Conservation (phyloP, 2,888 invertebrate genomes). For the Oscheius onirici region DNA sequence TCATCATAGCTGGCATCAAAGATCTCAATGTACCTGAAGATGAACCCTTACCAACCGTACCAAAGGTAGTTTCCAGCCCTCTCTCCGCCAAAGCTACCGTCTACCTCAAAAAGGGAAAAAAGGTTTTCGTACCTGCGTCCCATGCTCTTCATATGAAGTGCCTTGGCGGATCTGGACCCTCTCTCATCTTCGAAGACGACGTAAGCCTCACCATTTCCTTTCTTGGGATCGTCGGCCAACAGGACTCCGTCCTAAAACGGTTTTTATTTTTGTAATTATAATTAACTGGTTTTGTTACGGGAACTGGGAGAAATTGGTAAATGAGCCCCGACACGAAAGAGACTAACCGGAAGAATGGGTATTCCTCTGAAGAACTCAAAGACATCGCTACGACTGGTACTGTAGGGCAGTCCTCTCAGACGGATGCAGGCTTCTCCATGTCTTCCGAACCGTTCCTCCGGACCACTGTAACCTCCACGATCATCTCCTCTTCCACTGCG, state of each 20-base stretch:
- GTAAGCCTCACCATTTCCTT: slow-evolving; percentile 42
- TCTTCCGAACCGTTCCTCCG: slow-evolving; percentile 14
- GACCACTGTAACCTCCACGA: not conserved
- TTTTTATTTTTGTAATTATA: not conserved
- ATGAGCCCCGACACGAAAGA: no score
- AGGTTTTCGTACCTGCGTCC: slow-evolving; percentile 37
- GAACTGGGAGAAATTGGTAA: not conserved
- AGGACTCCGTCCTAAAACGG: slow-evolving; percentile 47
- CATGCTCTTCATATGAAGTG: slow-evolving; percentile 51
- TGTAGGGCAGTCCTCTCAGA: slow-evolving; percentile 48
- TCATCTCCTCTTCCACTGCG: not conserved
- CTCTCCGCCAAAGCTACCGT: not conserved
- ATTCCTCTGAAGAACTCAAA: slow-evolving; percentile 46
- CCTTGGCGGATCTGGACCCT: slow-evolving; percentile 39
- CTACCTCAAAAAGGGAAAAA: not conserved
- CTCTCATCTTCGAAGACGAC: slow-evolving; percentile 44
- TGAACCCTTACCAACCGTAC: slow-evolving; percentile 4
- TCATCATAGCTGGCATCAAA: slow-evolving; percentile 46
- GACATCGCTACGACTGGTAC: slow-evolving; percentile 40
- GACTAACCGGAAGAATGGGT: slow-evolving; percentile 41
- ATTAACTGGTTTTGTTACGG: not conserved
- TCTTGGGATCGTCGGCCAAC: slow-evolving; percentile 39
- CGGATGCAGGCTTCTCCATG: slow-evolving; percentile 41
- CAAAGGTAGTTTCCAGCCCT: slow-evolving; percentile 1
- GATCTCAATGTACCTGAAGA: slow-evolving; percentile 51